These are phyloP conservation scores for Taenioides sp. DNA, from an alignment of 2,797 vertebrate species.

Conservation along the genomic window DNA sequence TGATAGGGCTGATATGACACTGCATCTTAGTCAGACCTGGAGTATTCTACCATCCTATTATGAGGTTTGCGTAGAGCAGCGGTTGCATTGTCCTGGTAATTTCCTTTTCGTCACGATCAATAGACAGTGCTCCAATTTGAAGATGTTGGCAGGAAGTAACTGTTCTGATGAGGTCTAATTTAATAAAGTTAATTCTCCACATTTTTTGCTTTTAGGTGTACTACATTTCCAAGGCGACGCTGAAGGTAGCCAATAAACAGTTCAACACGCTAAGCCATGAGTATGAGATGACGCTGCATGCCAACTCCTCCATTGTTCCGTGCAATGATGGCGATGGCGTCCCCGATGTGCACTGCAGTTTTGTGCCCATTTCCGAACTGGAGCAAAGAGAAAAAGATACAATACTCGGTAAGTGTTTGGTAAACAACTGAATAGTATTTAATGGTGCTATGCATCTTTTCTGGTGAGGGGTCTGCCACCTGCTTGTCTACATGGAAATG, in stretches of 20 bases:
- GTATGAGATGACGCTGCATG: constrained; percentile 76
- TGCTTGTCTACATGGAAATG: too few species aligned
- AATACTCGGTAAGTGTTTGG: constrained; percentile 82
- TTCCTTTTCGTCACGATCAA: constrained; percentile 34
- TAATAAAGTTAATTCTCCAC: constrained; percentile 11
- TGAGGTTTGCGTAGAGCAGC: constrained; percentile 34
- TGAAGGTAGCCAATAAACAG: constrained; percentile 95
- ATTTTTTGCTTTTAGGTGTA: constrained; percentile 81
- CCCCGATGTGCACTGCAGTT: constrained; percentile 87
- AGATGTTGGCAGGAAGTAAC: constrained; percentile 18
- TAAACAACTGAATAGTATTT: neutral
- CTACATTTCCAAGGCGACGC: constrained; percentile 82
- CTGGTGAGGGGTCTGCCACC: too few species aligned
- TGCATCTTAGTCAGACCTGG: constrained; percentile 40
- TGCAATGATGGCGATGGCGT: constrained; percentile 84
- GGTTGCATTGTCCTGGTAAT: constrained; percentile 33
- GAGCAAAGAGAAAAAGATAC: constrained; percentile 85
- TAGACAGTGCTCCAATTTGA: constrained; percentile 18
- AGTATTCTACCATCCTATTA: constrained; percentile 30
- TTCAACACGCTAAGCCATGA: constrained; percentile 85
- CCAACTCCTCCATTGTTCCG: constrained; percentile 84
- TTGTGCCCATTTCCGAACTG: constrained; percentile 86
- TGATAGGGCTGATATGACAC: constrained; percentile 57
- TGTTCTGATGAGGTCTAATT: constrained; percentile 26
- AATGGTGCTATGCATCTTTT: too few species aligned